Percentiles rank a stretch among this genome's conserved stretches.
Evolutionary conservation across 2,888 invertebrate genomes (phyloP).

Genomic region (Caenorhabditis japonica): DNA sequence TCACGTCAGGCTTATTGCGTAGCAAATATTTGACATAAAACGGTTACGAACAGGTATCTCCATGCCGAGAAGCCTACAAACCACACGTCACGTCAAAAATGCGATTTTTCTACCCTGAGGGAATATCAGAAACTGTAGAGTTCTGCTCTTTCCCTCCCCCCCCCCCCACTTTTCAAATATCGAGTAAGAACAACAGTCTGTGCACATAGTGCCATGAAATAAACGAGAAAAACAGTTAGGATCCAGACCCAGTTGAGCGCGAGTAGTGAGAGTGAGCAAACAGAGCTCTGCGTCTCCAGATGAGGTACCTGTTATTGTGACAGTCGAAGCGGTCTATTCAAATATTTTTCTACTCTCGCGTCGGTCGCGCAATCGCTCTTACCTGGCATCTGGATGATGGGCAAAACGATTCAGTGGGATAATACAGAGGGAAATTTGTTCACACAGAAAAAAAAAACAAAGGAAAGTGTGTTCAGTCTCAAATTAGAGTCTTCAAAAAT

Average conservation of each 20-base stretch:
- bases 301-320: conserved; percentile 45
- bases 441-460: no score
- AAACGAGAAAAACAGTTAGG: conserved; percentile 39
- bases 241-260: conserved; percentile 13
- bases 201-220: conserved; percentile 21
- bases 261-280: conserved; percentile 36
- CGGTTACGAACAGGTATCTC: conserved; percentile 56
- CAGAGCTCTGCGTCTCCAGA: conserved; percentile 11
- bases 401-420: neutral
- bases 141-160: neutral
- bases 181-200: conserved; percentile 40
- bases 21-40: conserved; percentile 54
- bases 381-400: no score
- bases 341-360: conserved; percentile 38
- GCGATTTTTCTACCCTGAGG: neutral
- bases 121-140: neutral
- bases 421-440: no score
- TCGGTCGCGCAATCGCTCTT: no score
- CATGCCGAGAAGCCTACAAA: neutral
- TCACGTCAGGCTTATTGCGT: conserved; percentile 51
- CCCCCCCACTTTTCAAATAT: neutral
- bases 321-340: conserved; percentile 37
- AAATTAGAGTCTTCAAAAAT: no score
- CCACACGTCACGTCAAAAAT: conserved; percentile 39
- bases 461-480: no score